Conservation (phyloP, 2,113 vertebrate genomes). For the Garra rufa region DNA sequence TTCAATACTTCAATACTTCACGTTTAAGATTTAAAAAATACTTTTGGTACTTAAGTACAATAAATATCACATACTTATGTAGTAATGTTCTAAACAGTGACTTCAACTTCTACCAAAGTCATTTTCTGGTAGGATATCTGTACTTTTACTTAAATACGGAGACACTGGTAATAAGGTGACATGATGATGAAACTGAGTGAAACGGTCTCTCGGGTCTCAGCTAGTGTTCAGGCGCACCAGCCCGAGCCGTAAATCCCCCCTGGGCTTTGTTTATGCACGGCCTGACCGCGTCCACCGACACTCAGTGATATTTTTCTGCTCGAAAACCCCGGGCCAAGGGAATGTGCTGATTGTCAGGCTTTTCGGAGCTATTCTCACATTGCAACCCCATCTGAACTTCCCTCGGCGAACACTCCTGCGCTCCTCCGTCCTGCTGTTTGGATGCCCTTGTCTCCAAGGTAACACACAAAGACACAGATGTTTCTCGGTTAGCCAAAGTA, state of each 20-base stretch:
- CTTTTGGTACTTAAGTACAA: too few species aligned
- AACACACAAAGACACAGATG: constrained; percentile 57
- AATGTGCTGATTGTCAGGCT: constrained; percentile 77
- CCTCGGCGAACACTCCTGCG: constrained; percentile 63
- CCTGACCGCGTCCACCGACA: constrained; percentile 54
- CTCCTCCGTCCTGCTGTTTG: constrained; percentile 42
- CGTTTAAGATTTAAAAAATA: too few species aligned
- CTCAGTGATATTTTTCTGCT: constrained; percentile 51
- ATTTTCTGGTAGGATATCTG: too few species aligned
- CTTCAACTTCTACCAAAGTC: too few species aligned
- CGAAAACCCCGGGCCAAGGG: constrained; percentile 68
- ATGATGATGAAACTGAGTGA: background rate
- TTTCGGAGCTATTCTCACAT: constrained; percentile 72
- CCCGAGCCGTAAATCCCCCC: constrained; percentile 55
- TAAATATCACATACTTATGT: too few species aligned
- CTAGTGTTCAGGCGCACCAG: constrained; percentile 40
- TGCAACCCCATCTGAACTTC: constrained; percentile 73
- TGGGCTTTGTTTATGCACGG: constrained; percentile 55
- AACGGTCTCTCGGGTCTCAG: background rate
- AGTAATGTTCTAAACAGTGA: too few species aligned
- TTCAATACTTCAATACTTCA: too few species aligned
- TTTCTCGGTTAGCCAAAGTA: constrained; percentile 46
- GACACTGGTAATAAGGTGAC: constrained; percentile 5
- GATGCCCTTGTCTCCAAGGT: constrained; percentile 57
- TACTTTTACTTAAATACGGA: too few species aligned